Conservation (phyloP, 1,140 invertebrate genomes). For the Colletes latitarsis region DNA sequence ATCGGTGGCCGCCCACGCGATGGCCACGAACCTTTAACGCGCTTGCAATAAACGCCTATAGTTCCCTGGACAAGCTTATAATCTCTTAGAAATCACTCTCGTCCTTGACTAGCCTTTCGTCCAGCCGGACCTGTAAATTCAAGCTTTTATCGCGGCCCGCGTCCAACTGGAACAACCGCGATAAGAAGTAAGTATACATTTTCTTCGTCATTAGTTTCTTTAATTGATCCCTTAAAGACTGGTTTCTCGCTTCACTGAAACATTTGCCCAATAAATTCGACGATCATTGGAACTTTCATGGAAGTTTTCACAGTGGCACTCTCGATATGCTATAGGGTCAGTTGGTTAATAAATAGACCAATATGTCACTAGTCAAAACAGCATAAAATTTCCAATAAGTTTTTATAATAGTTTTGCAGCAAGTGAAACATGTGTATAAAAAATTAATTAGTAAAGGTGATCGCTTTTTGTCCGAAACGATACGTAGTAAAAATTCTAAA, state of each 20-base stretch:
- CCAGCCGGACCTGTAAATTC: neutral
- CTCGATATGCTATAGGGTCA: too few species aligned
- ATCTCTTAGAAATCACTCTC: constrained; percentile 35
- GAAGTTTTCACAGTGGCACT: too few species aligned
- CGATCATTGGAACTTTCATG: too few species aligned
- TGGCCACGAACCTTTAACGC: constrained; percentile 51
- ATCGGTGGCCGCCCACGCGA: constrained; percentile 63
- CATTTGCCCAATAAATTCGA: neutral
- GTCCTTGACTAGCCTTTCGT: constrained; percentile 28
- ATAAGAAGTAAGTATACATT: neutral
- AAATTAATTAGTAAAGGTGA: too few species aligned
- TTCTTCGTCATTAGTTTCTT: neutral
- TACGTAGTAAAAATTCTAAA: too few species aligned
- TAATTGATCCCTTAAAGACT: neutral
- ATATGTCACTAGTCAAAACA: too few species aligned
- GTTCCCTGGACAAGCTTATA: constrained; percentile 44
- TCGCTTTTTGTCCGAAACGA: too few species aligned
- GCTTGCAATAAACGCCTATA: constrained; percentile 46
- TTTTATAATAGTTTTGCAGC: too few species aligned
- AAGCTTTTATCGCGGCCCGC: neutral
- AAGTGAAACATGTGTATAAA: too few species aligned
- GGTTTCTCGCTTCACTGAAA: neutral
- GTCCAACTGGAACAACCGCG: neutral
- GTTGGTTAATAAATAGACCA: too few species aligned
- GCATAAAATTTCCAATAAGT: too few species aligned